Percentiles rank a stretch among this genome's conserved stretches.
phyloP scores from a whole-genome alignment of 2,113 vertebrate species.

The Leptosomus discolor region DNA sequence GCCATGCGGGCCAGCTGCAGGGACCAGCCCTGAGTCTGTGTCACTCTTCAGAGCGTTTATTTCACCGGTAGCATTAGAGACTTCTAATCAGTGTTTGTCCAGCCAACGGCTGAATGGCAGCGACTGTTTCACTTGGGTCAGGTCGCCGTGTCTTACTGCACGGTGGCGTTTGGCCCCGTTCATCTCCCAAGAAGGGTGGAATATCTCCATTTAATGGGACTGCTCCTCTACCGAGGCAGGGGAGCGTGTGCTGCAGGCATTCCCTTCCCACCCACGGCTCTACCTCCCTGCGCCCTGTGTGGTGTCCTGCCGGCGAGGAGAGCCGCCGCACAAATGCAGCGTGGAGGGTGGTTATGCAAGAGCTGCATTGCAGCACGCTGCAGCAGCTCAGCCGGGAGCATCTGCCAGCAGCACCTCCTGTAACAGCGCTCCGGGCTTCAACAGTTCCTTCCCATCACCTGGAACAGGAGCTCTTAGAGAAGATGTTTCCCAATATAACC shows the following conservation, averaged over 20 bases:
- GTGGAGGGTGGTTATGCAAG: not conserved
- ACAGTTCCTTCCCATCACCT: not conserved
- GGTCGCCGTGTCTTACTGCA: not conserved
- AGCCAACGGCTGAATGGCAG: not conserved
- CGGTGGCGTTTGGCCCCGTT: accelerated
- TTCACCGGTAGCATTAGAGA: not conserved
- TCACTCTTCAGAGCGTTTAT: accelerated
- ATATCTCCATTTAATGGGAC: not conserved
- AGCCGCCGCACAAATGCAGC: not conserved
- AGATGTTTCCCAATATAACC: not conserved
- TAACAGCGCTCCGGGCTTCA: not conserved
- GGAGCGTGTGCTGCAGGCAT: not conserved
- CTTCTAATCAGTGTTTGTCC: not conserved
- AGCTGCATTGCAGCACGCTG: not conserved
- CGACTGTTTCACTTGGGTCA: not conserved
- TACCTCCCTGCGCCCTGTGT: not conserved
- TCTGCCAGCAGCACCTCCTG: not conserved
- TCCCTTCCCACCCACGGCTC: not conserved
- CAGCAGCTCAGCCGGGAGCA: not conserved
- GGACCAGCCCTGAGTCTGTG: no score
- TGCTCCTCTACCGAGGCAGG: not conserved
- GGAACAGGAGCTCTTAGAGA: not conserved
- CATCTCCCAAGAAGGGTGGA: not conserved
- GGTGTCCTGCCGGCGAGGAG: not conserved
- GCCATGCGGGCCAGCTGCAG: accelerated